phyloP scores from a whole-genome alignment of 1,140 invertebrate species.

The Limonius californicus region DNA sequence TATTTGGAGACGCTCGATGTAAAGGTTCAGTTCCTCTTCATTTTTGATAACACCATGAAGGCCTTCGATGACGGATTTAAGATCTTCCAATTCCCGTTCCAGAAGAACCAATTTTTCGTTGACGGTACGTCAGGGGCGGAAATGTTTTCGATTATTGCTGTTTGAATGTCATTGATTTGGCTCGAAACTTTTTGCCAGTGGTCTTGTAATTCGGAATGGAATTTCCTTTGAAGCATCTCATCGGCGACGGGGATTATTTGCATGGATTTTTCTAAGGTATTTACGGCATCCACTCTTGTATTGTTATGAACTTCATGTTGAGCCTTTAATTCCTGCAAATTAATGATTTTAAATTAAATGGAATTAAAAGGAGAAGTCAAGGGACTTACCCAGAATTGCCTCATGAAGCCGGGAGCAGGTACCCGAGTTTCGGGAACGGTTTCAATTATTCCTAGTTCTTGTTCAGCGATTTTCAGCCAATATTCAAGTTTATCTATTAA shows the following conservation, averaged over 20 bases:
- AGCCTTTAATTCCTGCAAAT: slow-evolving; percentile 70
- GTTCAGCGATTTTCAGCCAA: slow-evolving; percentile 69
- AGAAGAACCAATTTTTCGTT: slow-evolving; percentile 68
- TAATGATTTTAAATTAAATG: background rate
- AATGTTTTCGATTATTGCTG: slow-evolving; percentile 61
- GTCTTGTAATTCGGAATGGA: slow-evolving; percentile 68
- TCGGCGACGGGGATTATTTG: slow-evolving; percentile 74
- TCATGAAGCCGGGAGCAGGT: slow-evolving; percentile 64
- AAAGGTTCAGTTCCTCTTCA: slow-evolving; percentile 74
- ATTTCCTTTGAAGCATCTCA: slow-evolving; percentile 74
- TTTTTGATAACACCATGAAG: slow-evolving; percentile 74
- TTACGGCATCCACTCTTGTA: slow-evolving; percentile 65
- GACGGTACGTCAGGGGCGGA: slow-evolving; percentile 66
- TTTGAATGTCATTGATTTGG: slow-evolving; percentile 63
- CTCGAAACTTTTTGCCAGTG: slow-evolving; percentile 66
- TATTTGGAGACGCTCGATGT: slow-evolving; percentile 73
- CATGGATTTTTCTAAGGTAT: slow-evolving; percentile 71
- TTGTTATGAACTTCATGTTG: slow-evolving; percentile 83
- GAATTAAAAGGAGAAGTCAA: too few relatives aligned
- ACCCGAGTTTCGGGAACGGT: slow-evolving; percentile 52
- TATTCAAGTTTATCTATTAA: slow-evolving; percentile 66
- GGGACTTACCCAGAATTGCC: slow-evolving; percentile 69
- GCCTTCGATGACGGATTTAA: slow-evolving; percentile 61
- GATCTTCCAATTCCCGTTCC: slow-evolving; percentile 68
- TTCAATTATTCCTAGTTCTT: slow-evolving; percentile 55